Percentiles rank a stretch among this genome's conserved stretches.
phyloP scores from a whole-genome alignment of 2,113 vertebrate species.

The Murina feae region DNA sequence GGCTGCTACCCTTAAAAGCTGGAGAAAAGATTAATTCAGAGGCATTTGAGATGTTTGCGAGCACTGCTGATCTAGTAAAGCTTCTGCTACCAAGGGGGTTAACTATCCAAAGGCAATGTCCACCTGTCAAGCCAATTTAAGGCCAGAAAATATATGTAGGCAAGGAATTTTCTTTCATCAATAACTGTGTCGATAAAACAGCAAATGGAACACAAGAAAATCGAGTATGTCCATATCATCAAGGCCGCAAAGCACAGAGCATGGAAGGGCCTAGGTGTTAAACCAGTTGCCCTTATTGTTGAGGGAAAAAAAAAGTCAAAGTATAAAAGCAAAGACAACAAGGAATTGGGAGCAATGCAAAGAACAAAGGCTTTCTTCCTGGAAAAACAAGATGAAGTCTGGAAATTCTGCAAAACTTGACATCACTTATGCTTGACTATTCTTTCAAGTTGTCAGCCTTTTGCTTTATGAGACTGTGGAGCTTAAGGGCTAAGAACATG shows the following conservation, averaged over 20 bases:
- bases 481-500: background rate
- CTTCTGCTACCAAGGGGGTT: conserved; percentile 2
- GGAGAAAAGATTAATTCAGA: conserved; percentile 5
- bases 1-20: background rate
- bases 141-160: conserved; percentile 33
- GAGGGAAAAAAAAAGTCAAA: background rate
- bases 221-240: conserved; percentile 14
- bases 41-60: background rate
- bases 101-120: conserved; percentile 43
- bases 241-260: background rate
- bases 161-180: conserved; percentile 51
- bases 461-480: background rate
- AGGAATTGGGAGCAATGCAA: background rate
- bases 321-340: background rate
- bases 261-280: background rate
- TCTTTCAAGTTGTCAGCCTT: background rate
- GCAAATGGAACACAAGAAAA: conserved; percentile 43
- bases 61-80: background rate
- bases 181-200: conserved; percentile 36
- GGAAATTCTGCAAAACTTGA: background rate
- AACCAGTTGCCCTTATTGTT: background rate
- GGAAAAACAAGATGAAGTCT: background rate
- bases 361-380: background rate
- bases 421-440: background rate
- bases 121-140: conserved; percentile 14